A percentile compares a stretch with the other conserved stretches of the same genome.
Conservation (phyloP, 2,113 vertebrate species). For the Rhabdomys dilectus region DNA sequence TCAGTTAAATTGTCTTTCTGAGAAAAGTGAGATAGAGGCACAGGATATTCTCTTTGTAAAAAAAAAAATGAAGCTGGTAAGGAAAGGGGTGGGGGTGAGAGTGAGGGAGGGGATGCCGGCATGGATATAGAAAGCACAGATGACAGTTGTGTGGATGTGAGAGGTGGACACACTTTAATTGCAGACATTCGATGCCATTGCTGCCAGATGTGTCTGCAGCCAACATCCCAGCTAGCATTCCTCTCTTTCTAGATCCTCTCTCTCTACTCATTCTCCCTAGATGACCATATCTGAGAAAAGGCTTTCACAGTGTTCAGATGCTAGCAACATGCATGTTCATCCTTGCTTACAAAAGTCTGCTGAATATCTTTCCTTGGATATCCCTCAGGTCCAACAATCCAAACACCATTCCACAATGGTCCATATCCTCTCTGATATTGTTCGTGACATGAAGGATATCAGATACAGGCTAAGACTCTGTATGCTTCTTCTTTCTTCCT, state of each 20-base stretch:
- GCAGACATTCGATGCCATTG: background rate
- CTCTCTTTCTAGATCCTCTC: background rate
- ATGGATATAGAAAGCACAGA: background rate
- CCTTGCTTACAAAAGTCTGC: background rate
- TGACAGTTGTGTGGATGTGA: background rate
- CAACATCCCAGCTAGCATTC: background rate
- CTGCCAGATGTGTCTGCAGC: background rate
- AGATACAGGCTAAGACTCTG: background rate
- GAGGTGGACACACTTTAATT: background rate
- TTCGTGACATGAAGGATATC: background rate
- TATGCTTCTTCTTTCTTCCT: background rate
- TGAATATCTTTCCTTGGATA: background rate
- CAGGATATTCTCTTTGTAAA: background rate
- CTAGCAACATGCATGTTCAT: background rate
- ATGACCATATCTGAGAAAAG: background rate
- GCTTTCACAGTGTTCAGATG: background rate
- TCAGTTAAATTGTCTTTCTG: background rate
- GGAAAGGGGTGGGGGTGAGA: background rate
- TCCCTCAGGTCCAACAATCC: background rate
- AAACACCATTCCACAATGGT: background rate
- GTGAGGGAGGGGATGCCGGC: background rate
- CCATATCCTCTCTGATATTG: background rate
- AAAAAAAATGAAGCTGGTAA: background rate
- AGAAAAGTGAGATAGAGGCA: slow-evolving; percentile 23
- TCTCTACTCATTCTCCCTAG: background rate